phyloP scores from a whole-genome alignment of 2,888 invertebrate genomes.

The Fragum sueziense region DNA sequence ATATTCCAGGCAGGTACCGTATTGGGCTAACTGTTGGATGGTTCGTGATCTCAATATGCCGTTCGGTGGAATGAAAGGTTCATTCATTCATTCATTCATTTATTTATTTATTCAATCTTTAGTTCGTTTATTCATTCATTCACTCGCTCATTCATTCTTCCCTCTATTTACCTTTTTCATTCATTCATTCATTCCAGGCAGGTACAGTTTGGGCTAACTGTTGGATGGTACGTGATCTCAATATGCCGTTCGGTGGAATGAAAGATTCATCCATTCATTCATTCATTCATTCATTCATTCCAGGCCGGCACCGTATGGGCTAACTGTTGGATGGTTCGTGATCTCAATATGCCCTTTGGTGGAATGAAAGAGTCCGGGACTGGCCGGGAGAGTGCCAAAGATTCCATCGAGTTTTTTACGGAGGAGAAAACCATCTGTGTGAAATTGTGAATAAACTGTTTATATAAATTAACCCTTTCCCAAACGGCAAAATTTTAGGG shows the following conservation, averaged over 20 bases:
- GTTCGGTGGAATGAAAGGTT: conserved; percentile 83
- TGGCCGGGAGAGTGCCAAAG: conserved; percentile 84
- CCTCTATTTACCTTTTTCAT: no score
- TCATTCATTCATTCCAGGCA: conserved; percentile 78
- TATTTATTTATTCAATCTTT: no score
- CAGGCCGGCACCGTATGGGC: conserved; percentile 85
- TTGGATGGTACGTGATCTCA: conserved; percentile 84
- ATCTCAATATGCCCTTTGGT: conserved; percentile 85
- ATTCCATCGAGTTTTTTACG: conserved; percentile 85
- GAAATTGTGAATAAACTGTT: conserved; percentile 72
- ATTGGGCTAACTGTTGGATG: conserved; percentile 85
- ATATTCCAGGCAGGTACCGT: conserved; percentile 84
- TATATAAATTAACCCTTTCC: not conserved
- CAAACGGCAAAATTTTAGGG: no score
- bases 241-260: conserved; percentile 85
- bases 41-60: conserved; percentile 85
- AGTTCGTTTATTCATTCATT: no score
- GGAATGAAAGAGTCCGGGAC: conserved; percentile 84
- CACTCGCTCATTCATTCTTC: no score
- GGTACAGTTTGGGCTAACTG: conserved; percentile 86
- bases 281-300: conserved; percentile 11
- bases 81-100: no score
- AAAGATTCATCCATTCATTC: no score
- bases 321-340: conserved; percentile 85
- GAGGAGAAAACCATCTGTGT: conserved; percentile 84